These are phyloP conservation scores for Cephus spinipes DNA, from an alignment of 2,888 invertebrate genomes.

Conservation along the genomic window DNA sequence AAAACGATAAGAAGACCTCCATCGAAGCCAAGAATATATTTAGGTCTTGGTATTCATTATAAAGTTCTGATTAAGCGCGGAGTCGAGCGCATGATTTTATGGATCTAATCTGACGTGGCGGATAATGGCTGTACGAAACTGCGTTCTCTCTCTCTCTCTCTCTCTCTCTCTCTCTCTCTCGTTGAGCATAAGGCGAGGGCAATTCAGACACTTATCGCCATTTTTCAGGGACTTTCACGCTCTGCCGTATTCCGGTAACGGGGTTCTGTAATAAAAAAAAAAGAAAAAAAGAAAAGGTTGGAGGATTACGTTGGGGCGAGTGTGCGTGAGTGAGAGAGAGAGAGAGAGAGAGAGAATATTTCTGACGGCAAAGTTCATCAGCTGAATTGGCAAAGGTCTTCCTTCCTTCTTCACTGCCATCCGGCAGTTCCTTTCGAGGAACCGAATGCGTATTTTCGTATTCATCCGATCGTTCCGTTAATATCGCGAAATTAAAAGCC, in stretches of 20 bases:
- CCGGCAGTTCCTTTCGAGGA: neutral
- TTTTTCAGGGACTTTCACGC: neutral
- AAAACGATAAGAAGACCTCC: neutral
- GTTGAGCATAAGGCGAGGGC: neutral
- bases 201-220: neutral
- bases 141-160: neutral
- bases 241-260: neutral
- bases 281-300: neutral
- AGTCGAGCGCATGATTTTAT: neutral
- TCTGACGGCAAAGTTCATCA: neutral
- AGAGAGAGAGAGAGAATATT: neutral
- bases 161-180: neutral
- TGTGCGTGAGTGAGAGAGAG: neutral
- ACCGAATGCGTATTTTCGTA: constrained; percentile 10
- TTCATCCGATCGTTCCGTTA: constrained; percentile 56
- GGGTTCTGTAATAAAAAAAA: neutral
- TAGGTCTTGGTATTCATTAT: constrained; percentile 34
- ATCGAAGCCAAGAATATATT: neutral
- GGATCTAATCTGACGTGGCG: neutral
- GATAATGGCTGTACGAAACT: neutral
- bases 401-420: neutral
- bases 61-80: constrained; percentile 36
- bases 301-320: neutral
- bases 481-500: constrained; percentile 63
- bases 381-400: neutral